A percentile compares a stretch with the other conserved stretches of the same genome.
These are phyloP conservation scores for Bolinopsis microptera DNA, from an alignment of 37 sponge, comb jelly and placozoan species.

Conservation along the genomic window DNA sequence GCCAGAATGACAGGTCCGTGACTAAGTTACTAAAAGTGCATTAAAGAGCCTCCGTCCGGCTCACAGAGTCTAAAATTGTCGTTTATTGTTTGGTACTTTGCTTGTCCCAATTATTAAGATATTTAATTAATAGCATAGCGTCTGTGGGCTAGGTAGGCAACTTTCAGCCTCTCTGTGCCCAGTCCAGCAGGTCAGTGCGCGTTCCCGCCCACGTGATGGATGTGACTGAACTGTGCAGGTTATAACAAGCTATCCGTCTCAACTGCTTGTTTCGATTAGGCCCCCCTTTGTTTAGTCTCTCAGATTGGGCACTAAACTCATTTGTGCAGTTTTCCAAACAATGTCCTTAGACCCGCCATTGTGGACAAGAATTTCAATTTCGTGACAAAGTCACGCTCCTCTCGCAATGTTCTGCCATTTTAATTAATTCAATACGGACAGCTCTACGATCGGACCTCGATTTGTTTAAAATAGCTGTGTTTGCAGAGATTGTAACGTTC, in stretches of 20 bases:
- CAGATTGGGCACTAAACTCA: neutral
- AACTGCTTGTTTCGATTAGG: neutral
- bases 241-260: neutral
- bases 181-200: neutral
- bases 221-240: neutral
- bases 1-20: neutral
- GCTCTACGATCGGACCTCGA: too few relatives aligned
- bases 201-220: neutral
- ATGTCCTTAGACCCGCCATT: neutral
- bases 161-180: neutral
- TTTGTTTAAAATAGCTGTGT: too few relatives aligned
- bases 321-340: neutral
- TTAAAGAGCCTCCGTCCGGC: neutral
- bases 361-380: neutral
- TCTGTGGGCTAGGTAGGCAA: neutral
- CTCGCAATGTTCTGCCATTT: neutral
- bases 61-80: neutral
- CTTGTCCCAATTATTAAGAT: slow-evolving; percentile 14
- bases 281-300: neutral
- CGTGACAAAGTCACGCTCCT: neutral
- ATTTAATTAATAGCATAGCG: slow-evolving; percentile 21
- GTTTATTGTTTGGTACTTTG: slow-evolving; percentile 43
- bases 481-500: too few relatives aligned
- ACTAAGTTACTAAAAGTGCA: neutral
- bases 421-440: neutral